Evolutionary conservation across 2,888 invertebrate genomes (phyloP).

Genomic region (Fissipunctia ypsillon): DNA sequence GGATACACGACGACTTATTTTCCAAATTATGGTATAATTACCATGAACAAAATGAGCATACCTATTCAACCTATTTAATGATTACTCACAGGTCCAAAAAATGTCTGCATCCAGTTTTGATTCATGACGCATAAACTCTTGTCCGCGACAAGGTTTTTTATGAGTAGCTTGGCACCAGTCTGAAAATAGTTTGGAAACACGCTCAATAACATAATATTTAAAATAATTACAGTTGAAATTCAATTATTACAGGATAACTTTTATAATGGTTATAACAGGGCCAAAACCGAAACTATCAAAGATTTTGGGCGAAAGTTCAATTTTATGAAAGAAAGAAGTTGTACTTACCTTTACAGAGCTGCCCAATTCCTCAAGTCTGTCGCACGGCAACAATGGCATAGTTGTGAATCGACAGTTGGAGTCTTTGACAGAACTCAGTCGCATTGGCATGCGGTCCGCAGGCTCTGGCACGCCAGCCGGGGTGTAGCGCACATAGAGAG

Average conservation of each 20-base stretch:
- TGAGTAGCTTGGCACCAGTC: conserved; percentile 81
- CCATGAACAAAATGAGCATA: neutral
- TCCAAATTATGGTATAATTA: neutral
- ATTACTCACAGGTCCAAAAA: conserved; percentile 84
- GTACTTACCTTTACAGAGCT: conserved; percentile 78
- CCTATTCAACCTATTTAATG: neutral
- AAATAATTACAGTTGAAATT: neutral
- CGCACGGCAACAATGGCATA: conserved; percentile 78
- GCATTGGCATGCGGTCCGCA: conserved; percentile 82
- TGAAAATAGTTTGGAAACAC: conserved; percentile 69
- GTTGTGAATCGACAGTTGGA: conserved; percentile 85
- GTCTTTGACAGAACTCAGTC: conserved; percentile 81
- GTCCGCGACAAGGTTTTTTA: conserved; percentile 86
- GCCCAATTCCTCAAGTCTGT: conserved; percentile 82
- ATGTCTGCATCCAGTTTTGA: conserved; percentile 87
- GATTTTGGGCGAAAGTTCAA: no score
- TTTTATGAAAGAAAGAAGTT: neutral
- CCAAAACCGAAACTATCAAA: neutral
- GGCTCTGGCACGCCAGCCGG: conserved; percentile 74
- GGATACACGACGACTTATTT: neutral
- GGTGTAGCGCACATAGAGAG: conserved; percentile 35
- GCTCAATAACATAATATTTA: neutral
- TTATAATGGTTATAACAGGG: no score
- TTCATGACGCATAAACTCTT: conserved; percentile 86
- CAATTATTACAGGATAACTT: neutral